Evolutionary conservation across 35 echinoderm and acorn worm species (phyloP).

Genomic region (Eucidaris tribuloides): DNA sequence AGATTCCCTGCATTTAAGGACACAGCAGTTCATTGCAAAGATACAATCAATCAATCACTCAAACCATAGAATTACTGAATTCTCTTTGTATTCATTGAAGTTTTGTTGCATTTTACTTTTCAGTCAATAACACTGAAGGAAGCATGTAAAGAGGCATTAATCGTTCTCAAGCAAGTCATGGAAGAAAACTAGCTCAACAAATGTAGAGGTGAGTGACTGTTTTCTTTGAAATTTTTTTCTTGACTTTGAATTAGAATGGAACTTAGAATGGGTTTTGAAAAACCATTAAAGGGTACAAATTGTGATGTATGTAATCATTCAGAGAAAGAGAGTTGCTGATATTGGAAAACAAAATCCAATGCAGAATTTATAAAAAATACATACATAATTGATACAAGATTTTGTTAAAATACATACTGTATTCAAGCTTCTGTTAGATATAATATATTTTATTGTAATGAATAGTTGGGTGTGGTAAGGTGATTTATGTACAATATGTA

Average conservation of each 20-base stretch:
- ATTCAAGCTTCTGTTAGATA: too few species aligned
- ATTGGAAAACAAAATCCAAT: background rate
- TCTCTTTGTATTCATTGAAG: too few species aligned
- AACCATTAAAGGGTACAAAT: background rate
- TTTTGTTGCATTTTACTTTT: constrained; percentile 22
- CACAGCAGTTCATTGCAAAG: too few species aligned
- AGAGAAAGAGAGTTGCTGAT: background rate
- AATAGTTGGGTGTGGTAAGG: too few species aligned
- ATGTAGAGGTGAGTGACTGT: constrained; percentile 83
- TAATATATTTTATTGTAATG: too few species aligned
- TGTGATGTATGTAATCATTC: background rate
- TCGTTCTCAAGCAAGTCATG: constrained; percentile 97
- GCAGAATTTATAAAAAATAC: background rate
- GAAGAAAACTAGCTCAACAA: constrained; percentile 98
- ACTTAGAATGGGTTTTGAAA: background rate
- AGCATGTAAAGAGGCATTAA: constrained; percentile 83
- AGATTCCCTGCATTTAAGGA: too few species aligned
- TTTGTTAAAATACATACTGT: too few species aligned
- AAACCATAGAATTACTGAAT: too few species aligned
- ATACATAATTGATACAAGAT: too few species aligned
- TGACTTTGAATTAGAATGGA: background rate
- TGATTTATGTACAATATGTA: too few species aligned
- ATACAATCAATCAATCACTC: too few species aligned
- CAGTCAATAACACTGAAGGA: constrained; percentile 99
- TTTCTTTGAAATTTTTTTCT: background rate